Conservation (phyloP, 35 echinoderm and acorn worm species). For the Ptychodera flava region DNA sequence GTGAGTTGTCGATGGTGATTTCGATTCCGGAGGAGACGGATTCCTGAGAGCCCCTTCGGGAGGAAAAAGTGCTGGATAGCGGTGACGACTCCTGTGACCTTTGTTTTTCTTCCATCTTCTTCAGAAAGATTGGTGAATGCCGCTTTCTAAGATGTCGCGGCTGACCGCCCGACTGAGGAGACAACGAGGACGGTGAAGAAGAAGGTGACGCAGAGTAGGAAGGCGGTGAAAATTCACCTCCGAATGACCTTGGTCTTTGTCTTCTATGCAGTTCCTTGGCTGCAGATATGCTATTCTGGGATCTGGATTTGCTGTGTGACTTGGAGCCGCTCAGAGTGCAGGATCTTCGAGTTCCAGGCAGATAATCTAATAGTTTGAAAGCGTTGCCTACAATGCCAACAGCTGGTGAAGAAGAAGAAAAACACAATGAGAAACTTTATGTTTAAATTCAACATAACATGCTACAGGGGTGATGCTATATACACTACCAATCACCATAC, state of each 20-base stretch:
- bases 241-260: background rate
- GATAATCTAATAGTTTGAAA: slow-evolving; percentile 60
- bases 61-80: slow-evolving; percentile 2
- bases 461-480: too few relatives aligned
- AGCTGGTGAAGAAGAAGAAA: slow-evolving; percentile 34
- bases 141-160: slow-evolving; percentile 35
- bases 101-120: slow-evolving; percentile 62
- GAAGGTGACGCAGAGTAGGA: background rate
- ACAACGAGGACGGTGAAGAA: background rate
- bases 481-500: background rate
- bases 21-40: background rate
- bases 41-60: background rate
- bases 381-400: slow-evolving; percentile 78
- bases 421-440: too few relatives aligned
- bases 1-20: background rate
- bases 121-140: slow-evolving; percentile 67
- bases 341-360: slow-evolving; percentile 32
- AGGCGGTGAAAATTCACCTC: background rate
- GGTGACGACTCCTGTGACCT: background rate
- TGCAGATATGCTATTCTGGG: background rate
- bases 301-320: background rate
- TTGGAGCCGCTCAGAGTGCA: background rate
- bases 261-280: background rate
- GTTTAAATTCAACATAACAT: too few relatives aligned
- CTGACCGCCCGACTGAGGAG: background rate